Evolutionary conservation across 2,888 invertebrate genomes (phyloP), one percentile per base, ranked within the genome.

Genomic region (Cinara cedri): DNA sequence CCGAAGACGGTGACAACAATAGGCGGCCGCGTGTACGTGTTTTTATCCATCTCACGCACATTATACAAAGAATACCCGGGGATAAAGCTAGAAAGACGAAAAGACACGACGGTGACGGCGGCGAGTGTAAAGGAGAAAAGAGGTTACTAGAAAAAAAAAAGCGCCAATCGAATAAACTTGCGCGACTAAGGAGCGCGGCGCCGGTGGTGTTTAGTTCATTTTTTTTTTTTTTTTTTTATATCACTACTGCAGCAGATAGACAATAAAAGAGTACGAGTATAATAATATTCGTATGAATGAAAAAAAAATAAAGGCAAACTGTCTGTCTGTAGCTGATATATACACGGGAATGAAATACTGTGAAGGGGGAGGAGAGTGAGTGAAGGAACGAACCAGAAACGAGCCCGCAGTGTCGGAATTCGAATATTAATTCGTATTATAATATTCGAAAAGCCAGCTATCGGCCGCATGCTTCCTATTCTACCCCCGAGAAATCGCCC

Each of bases 111-210:
- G 49, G 14, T 6, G 19, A 4, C 51, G 26, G 6, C 0, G 10
- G 9, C 16, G 66, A 24, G n/a, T 16, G 26, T 34, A 34, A 34
- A n/a, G n/a, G n/a, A 9, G 19, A 24, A 44, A 11, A 24, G n/a
- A 9, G 26, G 3, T 24, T n/a, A 19, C n/a, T 8, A 70, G 21
- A 42, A 24, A 57, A 11, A 49, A 46, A 34, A 68, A 62, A 68
- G 60, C 34, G 49, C 60, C 76, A 70, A 60, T 70, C 68, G 68
- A 78, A 78, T 68, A 70, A 68, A 78, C 76, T 78, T 60, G 34
- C 34, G 34, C 21, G 76, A 54, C 24, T 46, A 54, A n/a, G 14
- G 60, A 16, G 19, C n/a, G 54, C 16, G 63, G 26, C 24, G 24
- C 8, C 16, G 42, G 54, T 9, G 46, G 26, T 1, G 57, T 34